These are phyloP conservation scores for Protonibea diacanthus DNA, from an alignment of 2,797 vertebrate species.

Conservation along the genomic window DNA sequence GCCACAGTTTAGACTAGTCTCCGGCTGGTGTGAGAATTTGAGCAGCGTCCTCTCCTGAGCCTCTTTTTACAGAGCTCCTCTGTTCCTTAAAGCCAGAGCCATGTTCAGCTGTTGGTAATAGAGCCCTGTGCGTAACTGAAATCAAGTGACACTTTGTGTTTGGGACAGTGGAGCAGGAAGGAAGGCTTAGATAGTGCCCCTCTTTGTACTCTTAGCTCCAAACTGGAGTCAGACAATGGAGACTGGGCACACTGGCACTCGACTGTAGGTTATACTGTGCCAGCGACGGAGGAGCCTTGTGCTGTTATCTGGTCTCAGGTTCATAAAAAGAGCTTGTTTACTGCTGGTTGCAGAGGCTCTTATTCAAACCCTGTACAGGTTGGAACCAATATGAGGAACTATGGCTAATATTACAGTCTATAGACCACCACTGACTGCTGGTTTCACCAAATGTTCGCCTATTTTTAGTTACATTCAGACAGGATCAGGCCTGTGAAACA, in stretches of 20 bases:
- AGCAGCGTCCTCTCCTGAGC: constrained; percentile 47
- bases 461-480: not conserved
- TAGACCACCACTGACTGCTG: not conserved
- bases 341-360: constrained; percentile 7
- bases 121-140: constrained; percentile 71
- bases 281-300: not conserved
- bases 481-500: too few relatives aligned
- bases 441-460: not conserved
- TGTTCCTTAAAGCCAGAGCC: constrained; percentile 70
- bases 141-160: constrained; percentile 76
- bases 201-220: constrained; percentile 57
- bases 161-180: constrained; percentile 69
- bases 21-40: constrained; percentile 42
- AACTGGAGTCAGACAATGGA: constrained; percentile 48
- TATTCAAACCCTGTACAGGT: constrained; percentile 4
- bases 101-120: constrained; percentile 67
- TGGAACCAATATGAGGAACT: constrained; percentile 2
- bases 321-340: constrained; percentile 33
- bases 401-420: not conserved
- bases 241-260: constrained; percentile 46
- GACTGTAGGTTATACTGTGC: constrained; percentile 3
- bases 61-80: constrained; percentile 73
- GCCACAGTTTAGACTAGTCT: constrained; percentile 48
- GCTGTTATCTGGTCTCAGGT: constrained; percentile 10
- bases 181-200: constrained; percentile 55